Evolutionary conservation across 2,888 invertebrate species (phyloP).

Genomic region (Beris chalybata): DNA sequence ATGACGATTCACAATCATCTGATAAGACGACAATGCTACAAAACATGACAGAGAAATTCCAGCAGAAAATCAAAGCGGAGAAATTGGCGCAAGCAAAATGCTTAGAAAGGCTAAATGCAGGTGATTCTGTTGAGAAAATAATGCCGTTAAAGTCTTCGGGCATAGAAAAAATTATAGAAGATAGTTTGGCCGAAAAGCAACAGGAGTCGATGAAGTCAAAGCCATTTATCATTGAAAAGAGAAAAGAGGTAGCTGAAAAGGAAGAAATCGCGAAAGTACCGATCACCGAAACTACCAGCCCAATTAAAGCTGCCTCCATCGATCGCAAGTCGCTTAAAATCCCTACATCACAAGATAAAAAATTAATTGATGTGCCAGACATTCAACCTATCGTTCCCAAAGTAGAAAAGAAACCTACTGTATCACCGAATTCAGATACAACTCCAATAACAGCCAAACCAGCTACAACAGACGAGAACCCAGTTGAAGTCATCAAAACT

Average conservation of each 20-base stretch:
- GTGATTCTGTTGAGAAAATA: slow-evolving; percentile 40
- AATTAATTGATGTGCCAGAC: not conserved
- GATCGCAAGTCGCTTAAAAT: not conserved
- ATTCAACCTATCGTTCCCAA: not conserved
- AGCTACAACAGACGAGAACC: slow-evolving; percentile 39
- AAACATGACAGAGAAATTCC: slow-evolving; percentile 48
- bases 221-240: slow-evolving; percentile 40
- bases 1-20: slow-evolving; percentile 56
- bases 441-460: slow-evolving; percentile 2
- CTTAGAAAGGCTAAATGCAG: slow-evolving; percentile 30
- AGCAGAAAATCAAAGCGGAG: slow-evolving; percentile 47
- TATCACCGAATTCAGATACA: not conserved
- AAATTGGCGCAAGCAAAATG: slow-evolving; percentile 43
- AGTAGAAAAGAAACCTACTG: slow-evolving; percentile 7
- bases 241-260: slow-evolving; percentile 34
- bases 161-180: slow-evolving; percentile 49
- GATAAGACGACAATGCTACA: slow-evolving; percentile 50
- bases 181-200: slow-evolving; percentile 46
- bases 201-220: slow-evolving; percentile 46
- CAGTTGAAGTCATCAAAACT: not conserved
- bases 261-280: slow-evolving; percentile 31
- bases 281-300: slow-evolving; percentile 21
- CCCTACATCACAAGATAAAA: not conserved
- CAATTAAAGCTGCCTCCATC: not conserved
- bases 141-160: slow-evolving; percentile 42